Evolutionary conservation across 2,113 vertebrate species (phyloP), one percentile per base, ranked within the genome.

Genomic region (Peromyscus leucopus): DNA sequence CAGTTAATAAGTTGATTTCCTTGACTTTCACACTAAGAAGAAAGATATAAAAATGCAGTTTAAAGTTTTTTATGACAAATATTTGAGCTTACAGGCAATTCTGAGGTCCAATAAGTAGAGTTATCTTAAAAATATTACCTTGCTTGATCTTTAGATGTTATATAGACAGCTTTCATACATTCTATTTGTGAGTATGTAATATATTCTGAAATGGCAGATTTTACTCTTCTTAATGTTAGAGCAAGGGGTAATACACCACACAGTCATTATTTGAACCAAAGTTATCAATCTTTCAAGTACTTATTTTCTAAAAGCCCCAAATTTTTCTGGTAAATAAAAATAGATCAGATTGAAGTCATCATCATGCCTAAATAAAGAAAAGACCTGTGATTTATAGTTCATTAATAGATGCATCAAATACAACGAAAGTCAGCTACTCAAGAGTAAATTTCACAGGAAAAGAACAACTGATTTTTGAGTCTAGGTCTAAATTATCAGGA

Each of bases 91-190:
- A 7, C 17, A 78, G 6, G 33, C 28, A 48, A 16, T 1, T 84
- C 1, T 72, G 12, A 46, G 16, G 5, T 0, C 1, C 5, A 69
- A 1, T 4, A 31, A 26, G 0, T 85, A 31, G n/a, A 7, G 65
- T 0, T 17, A 93, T n/a, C 31, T 85, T 61, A 85, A 90, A 7
- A n/a, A 63, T 75, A 87, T 71, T 79, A 80, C 57, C 0, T 51
- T 57, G 26, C 31, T 21, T 72, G 4, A 48, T 48, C 4, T 5
- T 80, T 61, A 55, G n/a, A 90, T 55, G 13, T 61, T 72, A 72
- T 17, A 4, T 4, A 80, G 16, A 21, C 1, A 93, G 10, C 42
- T 61, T 94, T 84, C 9, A 90, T 57, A 61, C 65, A 59, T 59
- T 55, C 7, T 93, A 28, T 39, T 46, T 26, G 26, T 42, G 7